Conservation (phyloP, 2,113 vertebrate species). For the Xiphophorus maculatus region DNA sequence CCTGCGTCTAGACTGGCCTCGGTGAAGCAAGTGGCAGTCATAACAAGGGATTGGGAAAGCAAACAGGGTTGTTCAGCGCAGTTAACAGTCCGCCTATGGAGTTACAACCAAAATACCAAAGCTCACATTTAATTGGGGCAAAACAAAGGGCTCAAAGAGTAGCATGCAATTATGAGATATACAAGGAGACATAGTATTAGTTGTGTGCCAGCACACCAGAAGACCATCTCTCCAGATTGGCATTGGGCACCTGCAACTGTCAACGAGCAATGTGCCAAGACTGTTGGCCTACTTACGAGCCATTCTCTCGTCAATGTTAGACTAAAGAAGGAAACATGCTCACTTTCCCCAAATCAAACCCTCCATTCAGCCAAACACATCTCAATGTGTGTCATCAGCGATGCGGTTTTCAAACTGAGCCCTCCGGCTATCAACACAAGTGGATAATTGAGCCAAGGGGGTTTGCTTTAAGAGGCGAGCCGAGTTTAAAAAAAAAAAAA, state of each 20-base stretch:
- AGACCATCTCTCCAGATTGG: conserved; percentile 66
- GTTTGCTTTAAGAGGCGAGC: conserved; percentile 7
- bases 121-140: conserved; percentile 58
- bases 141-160: conserved; percentile 53
- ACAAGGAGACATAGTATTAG: conserved; percentile 63
- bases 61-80: conserved; percentile 55
- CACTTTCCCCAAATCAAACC: conserved; percentile 39
- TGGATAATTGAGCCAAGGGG: conserved; percentile 13
- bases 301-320: conserved; percentile 54
- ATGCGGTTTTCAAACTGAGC: conserved; percentile 21
- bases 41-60: conserved; percentile 67
- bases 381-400: conserved; percentile 29
- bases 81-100: conserved; percentile 42
- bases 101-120: conserved; percentile 51
- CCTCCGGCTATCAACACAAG: conserved; percentile 18
- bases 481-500: conserved; percentile 17
- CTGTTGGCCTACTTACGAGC: conserved; percentile 70
- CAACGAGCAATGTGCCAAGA: conserved; percentile 58
- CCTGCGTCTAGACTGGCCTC: conserved; percentile 69
- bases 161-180: conserved; percentile 69
- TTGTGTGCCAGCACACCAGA: conserved; percentile 53
- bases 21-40: conserved; percentile 58
- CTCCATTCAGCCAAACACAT: conserved; percentile 20
- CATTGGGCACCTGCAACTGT: conserved; percentile 58
- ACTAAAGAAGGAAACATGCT: conserved; percentile 46